phyloP scores from a whole-genome alignment of 1,140 invertebrate genomes.

The Drosophila tropicalis region DNA sequence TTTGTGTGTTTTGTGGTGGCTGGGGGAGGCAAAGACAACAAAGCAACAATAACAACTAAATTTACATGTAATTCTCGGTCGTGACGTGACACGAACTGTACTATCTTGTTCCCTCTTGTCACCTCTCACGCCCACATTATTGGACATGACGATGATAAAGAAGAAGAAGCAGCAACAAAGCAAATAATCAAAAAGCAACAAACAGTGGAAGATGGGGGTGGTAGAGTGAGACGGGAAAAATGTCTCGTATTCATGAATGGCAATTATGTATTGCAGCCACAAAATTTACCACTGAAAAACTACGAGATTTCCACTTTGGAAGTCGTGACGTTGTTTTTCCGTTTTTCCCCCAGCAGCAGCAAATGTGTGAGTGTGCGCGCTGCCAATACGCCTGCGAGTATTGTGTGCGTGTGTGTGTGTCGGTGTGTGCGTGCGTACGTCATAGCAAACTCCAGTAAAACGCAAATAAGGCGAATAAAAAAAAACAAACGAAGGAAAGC shows the following conservation, averaged over 20 bases:
- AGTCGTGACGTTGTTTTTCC: constrained; percentile 72
- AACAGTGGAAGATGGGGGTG: neutral
- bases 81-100: constrained; percentile 34
- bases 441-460: constrained; percentile 77
- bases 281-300: constrained; percentile 67
- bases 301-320: constrained; percentile 75
- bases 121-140: constrained; percentile 6
- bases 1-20: constrained; percentile 56
- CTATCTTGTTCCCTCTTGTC: constrained; percentile 27
- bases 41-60: constrained; percentile 36
- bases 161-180: neutral
- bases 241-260: constrained; percentile 70
- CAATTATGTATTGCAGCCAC: constrained; percentile 66
- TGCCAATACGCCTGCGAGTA: constrained; percentile 3
- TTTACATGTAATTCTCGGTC: constrained; percentile 33
- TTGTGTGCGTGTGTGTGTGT: constrained; percentile 23
- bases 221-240: constrained; percentile 19
- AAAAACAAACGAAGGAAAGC: constrained; percentile 32
- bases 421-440: constrained; percentile 54
- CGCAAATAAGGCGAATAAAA: constrained; percentile 62
- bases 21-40: constrained; percentile 47
- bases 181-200: constrained; percentile 64
- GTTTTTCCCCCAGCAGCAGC: constrained; percentile 32
- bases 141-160: neutral
- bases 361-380: constrained; percentile 19